Conservation (phyloP, 2,113 vertebrate species). For the Lota lota region DNA sequence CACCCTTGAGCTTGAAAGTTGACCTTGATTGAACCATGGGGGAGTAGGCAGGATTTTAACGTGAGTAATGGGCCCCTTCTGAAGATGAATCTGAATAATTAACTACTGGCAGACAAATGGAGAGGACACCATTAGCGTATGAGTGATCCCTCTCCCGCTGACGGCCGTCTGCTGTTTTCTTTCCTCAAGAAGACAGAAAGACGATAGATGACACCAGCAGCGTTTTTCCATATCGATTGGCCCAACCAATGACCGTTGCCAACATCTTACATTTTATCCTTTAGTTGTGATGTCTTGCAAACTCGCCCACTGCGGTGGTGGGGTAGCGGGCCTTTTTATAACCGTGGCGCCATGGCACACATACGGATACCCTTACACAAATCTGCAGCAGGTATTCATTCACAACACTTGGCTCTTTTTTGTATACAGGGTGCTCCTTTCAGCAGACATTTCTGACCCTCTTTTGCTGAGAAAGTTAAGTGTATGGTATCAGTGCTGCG, state of each 20-base stretch:
- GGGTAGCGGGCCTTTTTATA: slow-evolving; percentile 23
- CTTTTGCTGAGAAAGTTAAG: no score
- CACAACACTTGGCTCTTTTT: background rate
- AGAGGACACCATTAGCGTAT: slow-evolving; percentile 29
- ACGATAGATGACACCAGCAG: slow-evolving; percentile 57
- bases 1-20: slow-evolving; percentile 23
- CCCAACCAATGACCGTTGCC: slow-evolving; percentile 50
- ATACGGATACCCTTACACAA: slow-evolving; percentile 14
- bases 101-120: slow-evolving; percentile 39
- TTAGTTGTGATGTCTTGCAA: slow-evolving; percentile 50
- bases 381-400: slow-evolving; percentile 8
- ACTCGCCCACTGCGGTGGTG: slow-evolving; percentile 8
- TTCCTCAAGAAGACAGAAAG: slow-evolving; percentile 44
- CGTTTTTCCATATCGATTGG: slow-evolving; percentile 60
- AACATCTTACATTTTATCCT: slow-evolving; percentile 39
- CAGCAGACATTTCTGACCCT: background rate
- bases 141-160: slow-evolving; percentile 32
- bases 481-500: no score
- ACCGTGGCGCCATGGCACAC: slow-evolving; percentile 5
- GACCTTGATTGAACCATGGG: slow-evolving; percentile 20
- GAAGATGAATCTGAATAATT: slow-evolving; percentile 54
- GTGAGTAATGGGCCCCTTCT: slow-evolving; percentile 22
- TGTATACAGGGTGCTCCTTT: background rate
- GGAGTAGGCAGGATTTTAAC: slow-evolving; percentile 26
- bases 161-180: slow-evolving; percentile 24